phyloP scores from a whole-genome alignment of 2,888 invertebrate genomes.

The Eristalis tenax region DNA sequence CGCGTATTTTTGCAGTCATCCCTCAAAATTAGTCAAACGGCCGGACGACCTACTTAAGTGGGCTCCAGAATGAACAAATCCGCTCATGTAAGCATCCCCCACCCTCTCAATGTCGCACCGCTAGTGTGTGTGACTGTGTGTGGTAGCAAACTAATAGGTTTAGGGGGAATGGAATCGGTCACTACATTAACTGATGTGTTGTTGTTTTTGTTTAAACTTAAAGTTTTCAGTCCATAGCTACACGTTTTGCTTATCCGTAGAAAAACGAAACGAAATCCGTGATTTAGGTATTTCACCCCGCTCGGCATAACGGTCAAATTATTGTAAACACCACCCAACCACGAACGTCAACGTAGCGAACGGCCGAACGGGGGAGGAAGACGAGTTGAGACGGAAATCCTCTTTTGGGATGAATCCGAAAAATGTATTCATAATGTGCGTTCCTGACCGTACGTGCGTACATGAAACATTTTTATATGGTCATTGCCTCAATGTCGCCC shows the following conservation, averaged over 20 bases:
- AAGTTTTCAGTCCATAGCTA: constrained; percentile 45
- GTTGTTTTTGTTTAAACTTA: constrained; percentile 70
- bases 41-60: background rate
- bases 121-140: background rate
- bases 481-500: constrained; percentile 46
- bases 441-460: constrained; percentile 64
- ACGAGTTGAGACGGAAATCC: constrained; percentile 52
- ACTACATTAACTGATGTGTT: constrained; percentile 64
- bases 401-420: constrained; percentile 58
- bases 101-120: background rate
- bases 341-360: constrained; percentile 11
- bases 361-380: background rate
- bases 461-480: constrained; percentile 56
- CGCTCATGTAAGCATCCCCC: constrained; percentile 6
- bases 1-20: background rate
- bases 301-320: constrained; percentile 60
- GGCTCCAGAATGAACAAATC: constrained; percentile 6
- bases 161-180: constrained; percentile 55
- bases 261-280: constrained; percentile 61
- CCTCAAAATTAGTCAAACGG: background rate
- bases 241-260: constrained; percentile 56
- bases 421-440: constrained; percentile 59
- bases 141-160: constrained; percentile 47
- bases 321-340: constrained; percentile 57
- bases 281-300: constrained; percentile 51